phyloP scores from a whole-genome alignment of 2,113 vertebrate genomes.

The Corythornis vintsioides region DNA sequence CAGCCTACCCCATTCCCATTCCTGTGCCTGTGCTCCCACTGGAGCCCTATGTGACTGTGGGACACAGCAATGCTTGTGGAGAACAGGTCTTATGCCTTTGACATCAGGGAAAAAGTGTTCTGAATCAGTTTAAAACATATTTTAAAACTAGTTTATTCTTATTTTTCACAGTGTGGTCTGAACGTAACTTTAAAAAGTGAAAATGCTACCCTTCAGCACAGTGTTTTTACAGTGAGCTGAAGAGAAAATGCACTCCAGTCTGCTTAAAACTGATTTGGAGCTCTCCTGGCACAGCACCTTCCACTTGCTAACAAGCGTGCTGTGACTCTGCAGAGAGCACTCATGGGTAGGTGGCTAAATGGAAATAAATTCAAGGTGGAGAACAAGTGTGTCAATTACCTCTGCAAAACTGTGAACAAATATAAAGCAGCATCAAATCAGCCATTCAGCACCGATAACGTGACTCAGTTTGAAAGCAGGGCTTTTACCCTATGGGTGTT shows the following conservation, averaged over 20 bases:
- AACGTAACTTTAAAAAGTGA: not conserved
- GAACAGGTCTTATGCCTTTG: not conserved
- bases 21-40: rapidly evolving
- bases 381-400: not conserved
- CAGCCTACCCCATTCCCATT: rapidly evolving
- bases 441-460: not conserved
- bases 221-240: not conserved
- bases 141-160: not conserved
- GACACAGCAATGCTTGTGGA: not conserved
- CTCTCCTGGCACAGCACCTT: not conserved
- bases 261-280: not conserved
- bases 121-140: not conserved
- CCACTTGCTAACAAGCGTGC: not conserved
- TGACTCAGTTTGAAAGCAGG: not conserved
- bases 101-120: not conserved
- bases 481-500: not conserved
- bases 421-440: not conserved
- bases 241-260: not conserved
- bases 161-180: not conserved
- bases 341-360: not conserved
- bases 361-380: not conserved
- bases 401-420: not conserved
- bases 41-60: rapidly evolving
- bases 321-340: not conserved
- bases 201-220: not conserved